Evolutionary conservation across 2,113 vertebrate species (phyloP), one percentile per base, ranked within the genome.

Genomic region (Cyprinodon tularosa): DNA sequence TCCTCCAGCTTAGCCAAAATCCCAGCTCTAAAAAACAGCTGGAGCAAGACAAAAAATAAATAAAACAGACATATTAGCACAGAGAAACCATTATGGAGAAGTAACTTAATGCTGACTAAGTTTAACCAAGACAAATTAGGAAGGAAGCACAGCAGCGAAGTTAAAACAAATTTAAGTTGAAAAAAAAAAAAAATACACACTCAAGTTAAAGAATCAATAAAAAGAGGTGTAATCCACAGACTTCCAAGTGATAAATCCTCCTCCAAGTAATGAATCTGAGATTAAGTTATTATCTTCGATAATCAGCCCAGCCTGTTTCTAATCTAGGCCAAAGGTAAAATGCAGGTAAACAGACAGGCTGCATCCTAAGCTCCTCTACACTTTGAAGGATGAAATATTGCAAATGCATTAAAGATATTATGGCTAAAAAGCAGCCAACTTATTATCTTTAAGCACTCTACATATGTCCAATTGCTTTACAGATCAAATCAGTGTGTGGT

Each of bases 1-100:
- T 97, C 97, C 86, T 99, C 97, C 84, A 99, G 90, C 62, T 93
- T 96, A 48, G 96, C 96, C 90, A 99, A 90, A 0, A 95, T 96
- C 36, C 98, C 97, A 0, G 96, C 97, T 84, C 96, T 95, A 93
- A 99, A 99, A 93, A 99, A 98, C 78, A 99, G 95, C 98, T 99
- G 45, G 22, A 80, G 65, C 40, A 89, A 57, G 71, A 78, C 78
- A 81, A 40, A 84, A 47, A 62, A 47, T 65, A 62, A 66, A 20
- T 74, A 5, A 76, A 22, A 81, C 39, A n/a, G 29, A 29, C 8
- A 68, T 66, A 86, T 84, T 71, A 75, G 71, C 37, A 29, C 10
- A 77, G 29, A 6, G 38, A 40, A 65, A 45, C 15, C 38, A 77
- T 48, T n/a, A 63, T 40, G 50, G 22, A 66, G 38, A 72, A 22